phyloP scores from a whole-genome alignment of 2,888 invertebrate species.

The Lomographa bimaculata region DNA sequence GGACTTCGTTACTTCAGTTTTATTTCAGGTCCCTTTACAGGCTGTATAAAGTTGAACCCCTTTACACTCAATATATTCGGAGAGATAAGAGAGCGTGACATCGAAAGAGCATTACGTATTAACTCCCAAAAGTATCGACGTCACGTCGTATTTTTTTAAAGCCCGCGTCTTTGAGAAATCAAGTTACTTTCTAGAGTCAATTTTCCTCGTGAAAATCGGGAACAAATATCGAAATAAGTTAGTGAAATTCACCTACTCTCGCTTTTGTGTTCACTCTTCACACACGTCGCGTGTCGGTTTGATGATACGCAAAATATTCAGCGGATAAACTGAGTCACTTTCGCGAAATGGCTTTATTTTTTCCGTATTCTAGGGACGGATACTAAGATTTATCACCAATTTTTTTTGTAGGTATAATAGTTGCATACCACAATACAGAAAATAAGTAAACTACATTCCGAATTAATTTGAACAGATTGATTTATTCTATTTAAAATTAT shows the following conservation, averaged over 20 bases:
- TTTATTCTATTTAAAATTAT: too few species aligned
- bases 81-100: conserved; percentile 24
- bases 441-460: too few species aligned
- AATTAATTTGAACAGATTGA: too few species aligned
- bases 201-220: conserved; percentile 18
- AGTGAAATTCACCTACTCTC: conserved; percentile 15
- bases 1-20: conserved; percentile 23
- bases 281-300: conserved; percentile 21
- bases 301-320: conserved; percentile 31
- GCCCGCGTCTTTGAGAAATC: conserved; percentile 13
- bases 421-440: too few species aligned
- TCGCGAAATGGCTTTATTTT: conserved; percentile 23
- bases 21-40: conserved; percentile 23
- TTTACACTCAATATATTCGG: conserved; percentile 16
- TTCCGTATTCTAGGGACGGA: conserved; percentile 22
- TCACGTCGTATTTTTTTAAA: conserved; percentile 21
- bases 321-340: conserved; percentile 19
- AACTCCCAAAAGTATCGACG: conserved; percentile 19
- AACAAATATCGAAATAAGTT: conserved; percentile 22
- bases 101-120: conserved; percentile 25
- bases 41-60: conserved; percentile 17
- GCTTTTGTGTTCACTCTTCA: background rate
- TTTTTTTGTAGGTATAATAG: too few species aligned
- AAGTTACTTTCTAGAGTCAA: conserved; percentile 10
- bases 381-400: too few species aligned